A percentile compares a stretch with the other conserved stretches of the same genome.
Evolutionary conservation across 2,797 vertebrate genomes (phyloP).

Genomic region (Oophaga sylvatica): DNA sequence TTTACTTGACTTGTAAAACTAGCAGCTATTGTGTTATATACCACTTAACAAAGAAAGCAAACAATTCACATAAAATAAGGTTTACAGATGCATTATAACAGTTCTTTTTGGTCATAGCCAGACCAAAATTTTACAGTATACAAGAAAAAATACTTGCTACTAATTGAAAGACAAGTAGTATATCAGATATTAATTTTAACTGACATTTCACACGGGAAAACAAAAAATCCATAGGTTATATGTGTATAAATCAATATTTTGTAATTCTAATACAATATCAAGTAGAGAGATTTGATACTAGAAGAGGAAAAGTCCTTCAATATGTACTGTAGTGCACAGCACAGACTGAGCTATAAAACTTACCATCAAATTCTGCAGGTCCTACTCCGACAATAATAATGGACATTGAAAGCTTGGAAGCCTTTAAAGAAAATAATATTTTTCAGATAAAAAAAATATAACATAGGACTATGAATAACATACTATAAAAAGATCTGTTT

Average conservation of each 20-base stretch:
- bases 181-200: background rate
- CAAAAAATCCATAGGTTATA: background rate
- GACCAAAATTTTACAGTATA: background rate
- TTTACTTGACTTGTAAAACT: conserved; percentile 1
- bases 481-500: background rate
- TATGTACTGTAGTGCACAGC: background rate
- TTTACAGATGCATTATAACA: background rate
- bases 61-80: background rate
- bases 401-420: conserved; percentile 93
- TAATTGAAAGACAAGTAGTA: background rate
- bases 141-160: background rate
- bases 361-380: conserved; percentile 97
- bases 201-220: background rate
- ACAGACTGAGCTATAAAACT: conserved; percentile 65
- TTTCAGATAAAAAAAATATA: background rate
- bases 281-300: background rate
- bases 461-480: background rate
- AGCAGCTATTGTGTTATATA: background rate
- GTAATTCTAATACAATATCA: background rate
- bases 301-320: background rate
- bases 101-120: background rate
- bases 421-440: conserved; percentile 68
- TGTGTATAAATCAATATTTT: background rate
- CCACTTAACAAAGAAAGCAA: background rate
- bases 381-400: conserved; percentile 98